Base-by-base conservation (phyloP, 2,113 vertebrate species). In the Thunnus thynnus region DNA sequence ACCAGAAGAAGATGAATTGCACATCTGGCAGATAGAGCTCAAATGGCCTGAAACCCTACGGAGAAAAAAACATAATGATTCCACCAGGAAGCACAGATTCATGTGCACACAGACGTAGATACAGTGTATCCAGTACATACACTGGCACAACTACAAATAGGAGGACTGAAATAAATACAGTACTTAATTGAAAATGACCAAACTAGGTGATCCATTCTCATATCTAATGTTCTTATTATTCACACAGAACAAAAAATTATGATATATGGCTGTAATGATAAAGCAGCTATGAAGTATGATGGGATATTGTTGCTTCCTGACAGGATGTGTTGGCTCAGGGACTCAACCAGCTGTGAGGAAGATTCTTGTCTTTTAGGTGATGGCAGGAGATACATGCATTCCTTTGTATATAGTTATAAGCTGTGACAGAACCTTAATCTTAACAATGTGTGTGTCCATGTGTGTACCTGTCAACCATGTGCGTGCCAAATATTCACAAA, bases 41-140 rank as follows among this genome's bases (percentile, higher is more conserved):
- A 64, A 51, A 54, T 3, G 32, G 41, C 54, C 44, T 68, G 72
- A 88, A 86, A 87, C 73, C 46, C 22, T 67, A 62, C 61, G 62
- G 30, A 87, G 64, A 25, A 44, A 77, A 84, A 77, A 84, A 77
- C n/a, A 71, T 63, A 73, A 86, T 78, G 75, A 76, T 74, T 89
- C 41, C 27, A 83, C 47, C 80, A 84, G 67, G 65, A 84, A 78
- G 46, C 4, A 48, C 32, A 78, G 64, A 72, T 58, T 63, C 58
- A 55, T 54, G 13, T 67, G 32, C 20, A 63, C 20, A 64, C 18
- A 54, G 10, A 48, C 3, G 2, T 13, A 63, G 30, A 61, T 4
- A 69, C 4, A 36, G 55, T 5, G 11, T 41, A 20, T 13, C 47
- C 13, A 25, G 14, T 16, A 18, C 13, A 30, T 11, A 4, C 47